These are phyloP conservation scores for Diglossa cyanea DNA, from an alignment of 2,797 vertebrate species.

Conservation along the genomic window DNA sequence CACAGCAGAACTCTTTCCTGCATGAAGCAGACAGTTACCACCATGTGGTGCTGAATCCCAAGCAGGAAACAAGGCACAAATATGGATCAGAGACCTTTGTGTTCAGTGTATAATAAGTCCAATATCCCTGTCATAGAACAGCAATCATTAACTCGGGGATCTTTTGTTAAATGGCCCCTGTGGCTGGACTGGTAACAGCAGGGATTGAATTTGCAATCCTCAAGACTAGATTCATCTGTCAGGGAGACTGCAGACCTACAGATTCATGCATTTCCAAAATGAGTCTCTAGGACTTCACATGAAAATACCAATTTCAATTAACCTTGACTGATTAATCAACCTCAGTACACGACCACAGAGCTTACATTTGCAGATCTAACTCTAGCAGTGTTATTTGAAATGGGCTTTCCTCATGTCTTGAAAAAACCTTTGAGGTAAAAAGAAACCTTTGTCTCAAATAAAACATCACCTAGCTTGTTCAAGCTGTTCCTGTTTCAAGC, in stretches of 20 bases:
- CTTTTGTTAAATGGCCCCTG: slow-evolving; percentile 51
- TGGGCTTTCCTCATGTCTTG: background rate
- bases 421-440: slow-evolving; percentile 32
- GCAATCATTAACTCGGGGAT: slow-evolving; percentile 44
- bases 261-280: background rate
- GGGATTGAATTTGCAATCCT: slow-evolving; percentile 43
- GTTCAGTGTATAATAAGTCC: slow-evolving; percentile 53
- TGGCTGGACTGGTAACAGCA: slow-evolving; percentile 50
- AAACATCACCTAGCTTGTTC: background rate
- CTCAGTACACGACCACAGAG: background rate
- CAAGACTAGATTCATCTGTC: slow-evolving; percentile 30
- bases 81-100: slow-evolving; percentile 59
- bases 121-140: slow-evolving; percentile 53
- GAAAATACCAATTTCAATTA: slow-evolving; percentile 26
- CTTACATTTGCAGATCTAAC: background rate
- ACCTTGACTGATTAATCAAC: slow-evolving; percentile 23
- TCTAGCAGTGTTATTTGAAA: background rate
- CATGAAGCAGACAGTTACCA: slow-evolving; percentile 59
- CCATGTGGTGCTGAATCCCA: slow-evolving; percentile 52
- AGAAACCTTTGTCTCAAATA: slow-evolving; percentile 41
- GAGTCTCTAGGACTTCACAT: background rate
- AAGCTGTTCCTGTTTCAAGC: background rate
- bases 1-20: slow-evolving; percentile 33
- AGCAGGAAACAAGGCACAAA: slow-evolving; percentile 56
- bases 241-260: background rate